A percentile compares a stretch with the other conserved stretches of the same genome.
Evolutionary conservation across 2,888 invertebrate genomes (phyloP).

Genomic region (Lepidocyrtinus sp.): DNA sequence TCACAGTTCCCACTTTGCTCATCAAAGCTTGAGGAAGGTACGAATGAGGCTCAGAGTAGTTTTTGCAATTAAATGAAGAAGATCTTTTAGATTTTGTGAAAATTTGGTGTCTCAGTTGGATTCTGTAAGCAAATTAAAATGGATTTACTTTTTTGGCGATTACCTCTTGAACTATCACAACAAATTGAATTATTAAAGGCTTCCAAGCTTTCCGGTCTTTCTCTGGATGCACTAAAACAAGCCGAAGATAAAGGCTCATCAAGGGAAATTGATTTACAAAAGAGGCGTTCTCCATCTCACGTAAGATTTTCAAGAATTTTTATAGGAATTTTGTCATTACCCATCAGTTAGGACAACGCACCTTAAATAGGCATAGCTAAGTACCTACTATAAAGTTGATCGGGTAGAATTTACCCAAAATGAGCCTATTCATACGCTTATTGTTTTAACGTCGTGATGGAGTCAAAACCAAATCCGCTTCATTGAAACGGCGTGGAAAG

Average conservation of each 20-base stretch:
- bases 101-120: not conserved
- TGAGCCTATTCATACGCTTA: too few species aligned
- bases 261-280: not conserved
- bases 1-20: constrained; percentile 13
- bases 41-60: constrained; percentile 35
- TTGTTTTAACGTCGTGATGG: too few species aligned
- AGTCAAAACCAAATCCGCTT: too few species aligned
- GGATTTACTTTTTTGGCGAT: constrained; percentile 54
- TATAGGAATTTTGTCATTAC: constrained; percentile 12
- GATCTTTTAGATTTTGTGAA: too few species aligned
- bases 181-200: constrained; percentile 44
- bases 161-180: constrained; percentile 39
- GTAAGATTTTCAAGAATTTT: constrained; percentile 25
- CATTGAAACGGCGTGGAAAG: too few species aligned
- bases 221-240: not conserved
- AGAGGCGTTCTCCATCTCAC: not conserved
- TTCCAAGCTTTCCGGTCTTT: not conserved
- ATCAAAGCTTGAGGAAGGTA: not conserved
- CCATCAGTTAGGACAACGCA: too few species aligned
- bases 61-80: constrained; percentile 48
- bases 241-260: not conserved
- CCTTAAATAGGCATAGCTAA: too few species aligned
- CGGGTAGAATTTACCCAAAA: too few species aligned
- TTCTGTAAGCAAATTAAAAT: constrained; percentile 33
- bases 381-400: too few species aligned